A percentile compares a stretch with the other conserved stretches of the same genome.
These are phyloP conservation scores for Vanacampus margaritifer DNA, from an alignment of 2,113 vertebrate species.

Conservation along the genomic window DNA sequence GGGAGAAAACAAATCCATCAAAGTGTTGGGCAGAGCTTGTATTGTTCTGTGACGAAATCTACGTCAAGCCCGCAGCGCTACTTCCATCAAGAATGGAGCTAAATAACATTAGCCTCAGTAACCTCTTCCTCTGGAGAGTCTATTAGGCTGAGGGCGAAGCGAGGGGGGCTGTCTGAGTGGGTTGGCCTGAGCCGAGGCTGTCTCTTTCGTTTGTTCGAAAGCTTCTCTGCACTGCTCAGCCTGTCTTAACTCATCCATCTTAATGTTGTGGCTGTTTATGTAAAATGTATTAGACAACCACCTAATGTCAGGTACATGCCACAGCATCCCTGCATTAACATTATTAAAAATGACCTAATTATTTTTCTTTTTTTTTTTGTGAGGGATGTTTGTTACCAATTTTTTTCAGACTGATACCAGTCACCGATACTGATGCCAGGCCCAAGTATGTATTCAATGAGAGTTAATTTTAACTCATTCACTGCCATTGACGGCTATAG, in stretches of 20 bases:
- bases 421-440: too few species aligned
- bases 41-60: constrained; percentile 1
- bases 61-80: constrained; percentile 6
- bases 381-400: too few species aligned
- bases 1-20: neutral
- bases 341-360: neutral
- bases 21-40: neutral
- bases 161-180: constrained; percentile 59
- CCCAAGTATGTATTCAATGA: too few species aligned
- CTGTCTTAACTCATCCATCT: constrained; percentile 19
- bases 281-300: neutral
- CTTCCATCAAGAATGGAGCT: constrained; percentile 20
- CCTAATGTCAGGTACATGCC: neutral
- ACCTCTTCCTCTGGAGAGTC: constrained; percentile 44
- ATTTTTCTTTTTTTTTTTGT: neutral
- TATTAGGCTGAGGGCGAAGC: constrained; percentile 40
- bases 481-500: too few species aligned
- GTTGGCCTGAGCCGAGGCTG: constrained; percentile 43
- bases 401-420: too few species aligned
- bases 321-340: neutral
- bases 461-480: too few species aligned
- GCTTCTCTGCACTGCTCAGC: constrained; percentile 48
- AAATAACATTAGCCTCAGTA: constrained; percentile 46
- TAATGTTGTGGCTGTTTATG: neutral
- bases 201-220: constrained; percentile 71